phyloP scores from a whole-genome alignment of 2,113 vertebrate species.

The Colistium nudipinnis region DNA sequence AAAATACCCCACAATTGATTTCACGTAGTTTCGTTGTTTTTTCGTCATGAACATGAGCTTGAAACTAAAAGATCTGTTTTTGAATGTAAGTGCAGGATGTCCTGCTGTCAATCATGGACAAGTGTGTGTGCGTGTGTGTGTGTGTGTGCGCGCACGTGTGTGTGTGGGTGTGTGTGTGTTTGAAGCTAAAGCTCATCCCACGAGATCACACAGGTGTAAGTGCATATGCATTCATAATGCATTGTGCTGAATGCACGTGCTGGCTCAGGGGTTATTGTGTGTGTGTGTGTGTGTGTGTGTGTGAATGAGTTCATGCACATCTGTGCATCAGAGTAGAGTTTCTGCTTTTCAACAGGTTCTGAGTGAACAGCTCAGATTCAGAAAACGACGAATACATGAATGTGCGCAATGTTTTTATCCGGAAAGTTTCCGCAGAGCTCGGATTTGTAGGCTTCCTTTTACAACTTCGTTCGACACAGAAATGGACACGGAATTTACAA shows the following conservation, averaged over 20 bases:
- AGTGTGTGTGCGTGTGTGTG: conserved; percentile 20
- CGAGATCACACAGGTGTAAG: conserved; percentile 49
- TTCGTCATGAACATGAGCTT: background rate
- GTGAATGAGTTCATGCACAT: background rate
- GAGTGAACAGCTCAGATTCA: background rate
- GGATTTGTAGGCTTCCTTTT: too few species aligned
- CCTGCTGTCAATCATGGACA: conserved; percentile 30
- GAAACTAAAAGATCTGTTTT: conserved; percentile 12
- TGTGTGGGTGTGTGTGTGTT: conserved; percentile 45
- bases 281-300: conserved; percentile 1
- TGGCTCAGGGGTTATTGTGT: too few species aligned
- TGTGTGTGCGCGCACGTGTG: conserved; percentile 15
- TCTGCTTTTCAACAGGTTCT: conserved; percentile 21
- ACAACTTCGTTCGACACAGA: too few species aligned
- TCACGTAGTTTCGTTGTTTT: conserved; percentile 46
- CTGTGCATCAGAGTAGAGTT: background rate
- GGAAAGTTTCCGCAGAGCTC: too few species aligned
- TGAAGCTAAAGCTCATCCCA: conserved; percentile 40
- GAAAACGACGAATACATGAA: background rate
- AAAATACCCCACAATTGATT: conserved; percentile 27
- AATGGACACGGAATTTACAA: too few species aligned
- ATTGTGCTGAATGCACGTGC: too few species aligned
- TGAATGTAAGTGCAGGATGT: background rate
- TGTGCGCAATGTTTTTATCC: background rate
- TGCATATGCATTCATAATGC: conserved; percentile 64